phyloP scores from a whole-genome alignment of 2,113 vertebrate genomes.

The Anas platyrhynchos region DNA sequence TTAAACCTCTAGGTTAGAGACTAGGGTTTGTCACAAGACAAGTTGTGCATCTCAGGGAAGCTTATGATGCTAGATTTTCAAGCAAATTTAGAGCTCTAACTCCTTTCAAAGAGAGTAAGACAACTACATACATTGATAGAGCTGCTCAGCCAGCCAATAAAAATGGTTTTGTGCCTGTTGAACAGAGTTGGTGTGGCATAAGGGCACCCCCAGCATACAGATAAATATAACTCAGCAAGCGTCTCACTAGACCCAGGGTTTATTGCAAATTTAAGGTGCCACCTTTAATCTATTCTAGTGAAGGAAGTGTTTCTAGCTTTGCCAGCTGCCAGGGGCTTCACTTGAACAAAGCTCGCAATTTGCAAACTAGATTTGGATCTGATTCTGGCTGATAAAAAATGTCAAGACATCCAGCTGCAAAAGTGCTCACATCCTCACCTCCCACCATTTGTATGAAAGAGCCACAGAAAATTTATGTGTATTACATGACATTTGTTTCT shows the following conservation, averaged over 20 bases:
- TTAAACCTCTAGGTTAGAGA: not conserved
- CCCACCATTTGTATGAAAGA: not conserved
- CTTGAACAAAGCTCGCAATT: not conserved
- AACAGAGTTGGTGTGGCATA: accelerated
- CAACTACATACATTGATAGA: not conserved
- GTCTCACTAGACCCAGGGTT: not conserved
- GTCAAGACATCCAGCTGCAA: not conserved
- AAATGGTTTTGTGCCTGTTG: not conserved
- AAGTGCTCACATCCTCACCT: not conserved
- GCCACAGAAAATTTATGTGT: not conserved
- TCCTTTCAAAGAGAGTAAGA: not conserved
- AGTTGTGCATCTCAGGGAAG: not conserved
- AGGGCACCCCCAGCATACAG: accelerated
- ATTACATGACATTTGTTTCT: not conserved
- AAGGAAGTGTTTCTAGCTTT: not conserved
- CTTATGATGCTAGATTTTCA: not conserved
- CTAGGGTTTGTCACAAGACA: not conserved
- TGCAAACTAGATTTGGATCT: not conserved
- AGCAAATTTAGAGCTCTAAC: not conserved
- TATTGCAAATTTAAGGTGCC: not conserved
- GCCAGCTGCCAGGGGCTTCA: not conserved
- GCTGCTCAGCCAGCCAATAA: not conserved
- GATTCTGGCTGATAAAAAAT: not conserved
- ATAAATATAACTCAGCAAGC: not conserved
- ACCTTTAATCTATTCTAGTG: not conserved